phyloP scores from a whole-genome alignment of 2,113 vertebrate species.

The Campylomormyrus numenius region DNA sequence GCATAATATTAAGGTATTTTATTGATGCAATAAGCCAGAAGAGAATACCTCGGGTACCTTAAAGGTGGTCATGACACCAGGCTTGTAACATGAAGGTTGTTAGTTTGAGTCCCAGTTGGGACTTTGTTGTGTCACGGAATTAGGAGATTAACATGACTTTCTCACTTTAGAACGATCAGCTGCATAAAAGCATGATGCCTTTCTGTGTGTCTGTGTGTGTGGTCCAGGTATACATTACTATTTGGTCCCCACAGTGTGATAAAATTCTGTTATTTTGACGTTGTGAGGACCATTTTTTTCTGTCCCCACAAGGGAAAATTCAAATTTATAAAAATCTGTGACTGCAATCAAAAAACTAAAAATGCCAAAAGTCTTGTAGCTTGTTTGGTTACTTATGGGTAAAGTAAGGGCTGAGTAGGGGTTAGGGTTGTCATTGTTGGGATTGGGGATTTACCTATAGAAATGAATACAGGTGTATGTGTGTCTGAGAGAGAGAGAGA shows the following conservation, averaged over 20 bases:
- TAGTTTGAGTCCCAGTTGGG: background rate
- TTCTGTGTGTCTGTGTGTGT: background rate
- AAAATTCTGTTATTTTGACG: no score
- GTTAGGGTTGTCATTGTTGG: no score
- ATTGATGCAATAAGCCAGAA: background rate
- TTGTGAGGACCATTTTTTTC: no score
- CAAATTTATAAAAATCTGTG: no score
- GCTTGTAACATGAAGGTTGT: background rate
- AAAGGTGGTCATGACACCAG: background rate
- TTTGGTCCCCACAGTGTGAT: background rate
- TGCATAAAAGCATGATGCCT: background rate
- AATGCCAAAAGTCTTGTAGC: no score
- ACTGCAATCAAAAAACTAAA: no score
- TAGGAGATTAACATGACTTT: background rate
- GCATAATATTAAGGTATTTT: background rate
- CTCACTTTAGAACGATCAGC: background rate
- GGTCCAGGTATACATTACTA: background rate
- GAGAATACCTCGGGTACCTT: background rate
- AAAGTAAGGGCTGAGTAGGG: no score
- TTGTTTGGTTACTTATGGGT: no score
- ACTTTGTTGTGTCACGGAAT: background rate
- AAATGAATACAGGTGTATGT: background rate
- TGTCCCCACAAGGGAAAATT: no score
- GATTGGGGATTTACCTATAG: no score
- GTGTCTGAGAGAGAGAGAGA: background rate